phyloP scores from a whole-genome alignment of 2,113 vertebrate genomes.

The Connochaetes taurinus region DNA sequence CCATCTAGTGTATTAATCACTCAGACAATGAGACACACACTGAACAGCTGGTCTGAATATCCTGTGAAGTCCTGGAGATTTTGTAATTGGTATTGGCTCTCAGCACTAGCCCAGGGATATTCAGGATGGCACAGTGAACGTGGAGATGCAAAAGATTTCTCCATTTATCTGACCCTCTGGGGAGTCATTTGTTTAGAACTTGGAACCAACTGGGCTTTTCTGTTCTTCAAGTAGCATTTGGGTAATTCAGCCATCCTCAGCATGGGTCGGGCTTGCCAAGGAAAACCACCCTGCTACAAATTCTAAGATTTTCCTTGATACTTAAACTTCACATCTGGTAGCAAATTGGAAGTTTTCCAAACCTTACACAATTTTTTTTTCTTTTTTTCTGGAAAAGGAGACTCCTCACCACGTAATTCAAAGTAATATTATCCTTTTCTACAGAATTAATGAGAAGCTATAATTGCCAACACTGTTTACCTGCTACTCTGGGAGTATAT shows the following conservation, averaged over 20 bases:
- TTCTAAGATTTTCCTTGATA: conserved; percentile 20
- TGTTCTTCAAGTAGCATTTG: conserved; percentile 16
- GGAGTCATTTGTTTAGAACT: conserved; percentile 13
- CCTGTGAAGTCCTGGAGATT: not conserved
- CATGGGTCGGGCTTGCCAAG: conserved; percentile 42
- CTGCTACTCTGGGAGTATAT: conserved; percentile 37
- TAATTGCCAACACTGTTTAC: conserved; percentile 41
- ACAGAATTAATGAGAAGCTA: conserved; percentile 57
- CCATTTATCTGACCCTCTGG: not conserved
- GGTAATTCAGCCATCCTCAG: not conserved
- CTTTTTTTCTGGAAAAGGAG: not conserved
- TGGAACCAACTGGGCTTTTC: conserved; percentile 32
- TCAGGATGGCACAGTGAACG: not conserved
- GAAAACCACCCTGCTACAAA: conserved; percentile 25
- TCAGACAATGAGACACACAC: not conserved
- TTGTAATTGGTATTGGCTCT: not conserved
- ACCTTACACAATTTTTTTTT: not conserved
- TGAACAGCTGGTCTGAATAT: not conserved
- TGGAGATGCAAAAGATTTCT: conserved; percentile 14
- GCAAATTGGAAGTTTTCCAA: conserved; percentile 9
- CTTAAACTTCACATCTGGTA: conserved; percentile 54
- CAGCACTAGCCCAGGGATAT: conserved; percentile 7
- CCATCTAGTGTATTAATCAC: not conserved
- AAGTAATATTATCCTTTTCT: conserved; percentile 50
- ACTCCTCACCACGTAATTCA: conserved; percentile 23